Evolutionary conservation across 2,797 vertebrate species (phyloP), one percentile per base, ranked within the genome.

Genomic region (Ctenopoma kingsleyae): DNA sequence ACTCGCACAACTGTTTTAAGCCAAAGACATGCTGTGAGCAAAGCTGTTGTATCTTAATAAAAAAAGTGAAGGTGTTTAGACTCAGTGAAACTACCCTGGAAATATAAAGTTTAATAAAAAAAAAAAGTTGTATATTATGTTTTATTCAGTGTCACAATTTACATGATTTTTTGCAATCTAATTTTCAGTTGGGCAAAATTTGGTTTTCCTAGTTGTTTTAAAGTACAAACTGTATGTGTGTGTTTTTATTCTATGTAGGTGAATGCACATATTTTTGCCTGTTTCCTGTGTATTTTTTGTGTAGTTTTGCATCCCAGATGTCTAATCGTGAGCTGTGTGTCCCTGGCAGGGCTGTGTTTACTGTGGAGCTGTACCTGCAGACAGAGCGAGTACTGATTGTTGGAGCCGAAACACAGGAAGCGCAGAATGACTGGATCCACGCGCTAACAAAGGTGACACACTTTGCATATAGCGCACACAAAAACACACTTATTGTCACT

Each of bases 301-400:
- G n/a, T 44, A 8, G 3, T 57, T 64, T 58, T 44, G 12, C 41
- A 17, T 23, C 47, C 23, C 17, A 10, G 1, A 23, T 63, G 15
- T 41, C 48, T 44, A 27, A 80, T 3, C 12, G 47, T n/a, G 66
- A 71, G 56, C 54, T 48, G 47, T 15, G 60, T 57, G 49, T 84
- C 4, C 78, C 17, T 53, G 63, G 69, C 87, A 94, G 97, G 93
- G 94, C 96, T 27, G 88, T 97, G 89, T 98, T 96, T 87, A 95
- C 96, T 40, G 96, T 96, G 90, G 97, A 98, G 93, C 94, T 98
- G 84, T 98, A 96, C 90, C 93, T 98, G 89, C 91, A 93, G 86
- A 95, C 95, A 17, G 97, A 98, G 85, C 95, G 95, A 65, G 88
- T 92, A 47, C 95, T 98, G 91, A 90, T 95, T 0, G 96, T 98